Evolutionary conservation across 2,888 invertebrate genomes (phyloP), one percentile per base, ranked within the genome.

Genomic region (Nemotelus pantherinus): DNA sequence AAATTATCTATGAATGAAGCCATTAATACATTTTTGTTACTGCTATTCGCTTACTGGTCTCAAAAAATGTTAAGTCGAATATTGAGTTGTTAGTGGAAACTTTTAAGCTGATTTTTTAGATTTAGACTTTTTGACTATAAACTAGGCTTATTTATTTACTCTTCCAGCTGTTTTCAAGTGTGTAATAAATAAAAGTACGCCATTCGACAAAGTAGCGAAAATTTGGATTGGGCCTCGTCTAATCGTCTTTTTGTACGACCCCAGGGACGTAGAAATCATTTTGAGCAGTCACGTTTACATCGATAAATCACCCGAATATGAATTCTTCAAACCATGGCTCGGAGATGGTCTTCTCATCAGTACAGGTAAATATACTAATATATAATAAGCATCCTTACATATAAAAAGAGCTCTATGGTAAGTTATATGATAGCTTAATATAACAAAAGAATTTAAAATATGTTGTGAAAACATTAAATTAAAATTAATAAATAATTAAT

Each of bases 291-390:
- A 94, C 83, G 92, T 93, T 2, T 92, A 93, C 86, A 93, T 95
- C 81, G 94, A 94, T 87, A 95, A 95, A 85, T 92, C 94, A 44
- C 88, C 90, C 9, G 94, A 94, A 83, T 94, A 94, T 86, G 89
- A 90, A 82, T 93, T 94, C 88, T 94, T 95, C 87, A 91, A 93
- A 83, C 94, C 94, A 57, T 95, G 94, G 94, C 90, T 95, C 78
- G 94, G 94, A 84, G 91, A 94, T 82, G 94, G 94, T 83, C 91
- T 94, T 6, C 90, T 94, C 47, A 94, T 94, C 83, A 94, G 94
- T 82, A 92, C 93, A 81, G 94, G 94, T 91, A 85, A 85, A 85
- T 85, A 55, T 70, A 41, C 53, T 53, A 10, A 53, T 53, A 10
- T 53, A 76, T 25, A 60, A 25, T 10, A 25, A 25, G 25, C 25